phyloP scores from a whole-genome alignment of 1,140 invertebrate species.

The Cherax quadricarinatus region DNA sequence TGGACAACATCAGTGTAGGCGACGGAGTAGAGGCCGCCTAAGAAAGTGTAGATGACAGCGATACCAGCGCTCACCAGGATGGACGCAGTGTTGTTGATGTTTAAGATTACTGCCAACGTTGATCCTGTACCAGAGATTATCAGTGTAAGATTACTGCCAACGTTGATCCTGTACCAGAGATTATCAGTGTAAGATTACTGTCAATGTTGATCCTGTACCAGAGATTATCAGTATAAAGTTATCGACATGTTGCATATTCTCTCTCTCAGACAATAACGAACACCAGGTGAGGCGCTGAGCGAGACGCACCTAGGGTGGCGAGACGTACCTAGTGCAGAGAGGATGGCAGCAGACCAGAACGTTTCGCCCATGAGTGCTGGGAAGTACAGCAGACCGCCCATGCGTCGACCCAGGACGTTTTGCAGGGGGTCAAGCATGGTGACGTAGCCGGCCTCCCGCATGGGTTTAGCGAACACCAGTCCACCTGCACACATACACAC shows the following conservation, averaged over 20 bases:
- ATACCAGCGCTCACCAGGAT: slow-evolving; percentile 97
- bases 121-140: slow-evolving; percentile 40
- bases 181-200: slow-evolving; percentile 91
- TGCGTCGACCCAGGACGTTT: slow-evolving; percentile 95
- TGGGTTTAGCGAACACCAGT: slow-evolving; percentile 97
- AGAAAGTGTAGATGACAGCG: slow-evolving; percentile 97
- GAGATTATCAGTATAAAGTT: slow-evolving; percentile 85
- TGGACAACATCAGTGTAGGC: slow-evolving; percentile 99
- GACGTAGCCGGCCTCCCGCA: slow-evolving; percentile 97
- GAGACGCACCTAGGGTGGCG: background rate
- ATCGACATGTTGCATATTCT: slow-evolving; percentile 83
- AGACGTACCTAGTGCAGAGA: slow-evolving; percentile 90
- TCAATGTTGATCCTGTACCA: slow-evolving; percentile 82
- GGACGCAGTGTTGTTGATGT: slow-evolving; percentile 93
- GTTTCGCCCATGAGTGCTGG: slow-evolving; percentile 98
- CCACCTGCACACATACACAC: slow-evolving; percentile 83
- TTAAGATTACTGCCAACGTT: slow-evolving; percentile 96
- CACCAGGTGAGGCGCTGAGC: background rate
- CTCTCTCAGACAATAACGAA: background rate
- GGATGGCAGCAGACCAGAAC: slow-evolving; percentile 97
- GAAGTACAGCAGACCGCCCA: slow-evolving; percentile 97
- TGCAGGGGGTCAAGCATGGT: slow-evolving; percentile 99
- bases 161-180: slow-evolving; percentile 78
- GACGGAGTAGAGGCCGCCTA: slow-evolving; percentile 98
- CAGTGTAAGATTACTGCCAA: slow-evolving; percentile 95